phyloP scores from a whole-genome alignment of 2,888 invertebrate genomes.

The Ypsolopha scabrella region DNA sequence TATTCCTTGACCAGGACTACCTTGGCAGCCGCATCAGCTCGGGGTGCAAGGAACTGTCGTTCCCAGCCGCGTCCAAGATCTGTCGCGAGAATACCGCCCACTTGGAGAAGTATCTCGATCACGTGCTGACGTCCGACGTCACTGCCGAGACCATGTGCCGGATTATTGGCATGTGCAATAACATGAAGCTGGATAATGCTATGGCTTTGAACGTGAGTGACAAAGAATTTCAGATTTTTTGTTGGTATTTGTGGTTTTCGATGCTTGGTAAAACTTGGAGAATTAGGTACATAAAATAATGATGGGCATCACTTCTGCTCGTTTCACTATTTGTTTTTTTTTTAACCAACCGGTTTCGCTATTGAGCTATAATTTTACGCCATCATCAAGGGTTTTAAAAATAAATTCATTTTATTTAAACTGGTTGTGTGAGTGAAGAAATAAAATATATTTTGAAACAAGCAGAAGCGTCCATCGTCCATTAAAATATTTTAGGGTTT shows the following conservation, averaged over 20 bases:
- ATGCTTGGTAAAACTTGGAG: neutral
- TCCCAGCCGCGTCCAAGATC: conserved; percentile 74
- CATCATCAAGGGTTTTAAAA: too few relatives aligned
- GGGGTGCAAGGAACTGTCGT: conserved; percentile 80
- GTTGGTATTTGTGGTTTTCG: neutral
- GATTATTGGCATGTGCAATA: conserved; percentile 88
- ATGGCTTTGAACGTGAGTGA: conserved; percentile 54
- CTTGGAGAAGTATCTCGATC: conserved; percentile 81
- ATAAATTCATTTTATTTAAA: too few relatives aligned
- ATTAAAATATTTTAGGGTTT: too few relatives aligned
- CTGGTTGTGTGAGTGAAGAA: too few relatives aligned
- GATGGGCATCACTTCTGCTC: neutral
- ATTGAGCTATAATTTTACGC: too few relatives aligned
- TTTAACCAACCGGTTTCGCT: too few relatives aligned
- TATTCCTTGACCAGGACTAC: conserved; percentile 70
- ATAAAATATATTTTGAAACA: too few relatives aligned
- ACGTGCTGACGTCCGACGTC: conserved; percentile 86
- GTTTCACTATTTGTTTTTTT: neutral
- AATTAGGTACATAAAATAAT: neutral
- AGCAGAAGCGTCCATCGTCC: too few relatives aligned
- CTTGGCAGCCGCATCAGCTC: conserved; percentile 83
- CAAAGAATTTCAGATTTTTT: neutral
- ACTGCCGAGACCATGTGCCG: conserved; percentile 87
- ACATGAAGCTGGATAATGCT: conserved; percentile 74
- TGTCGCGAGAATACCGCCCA: conserved; percentile 72